Base-by-base conservation (phyloP, 2,797 vertebrate genomes). In the Pitangus sulphuratus region DNA sequence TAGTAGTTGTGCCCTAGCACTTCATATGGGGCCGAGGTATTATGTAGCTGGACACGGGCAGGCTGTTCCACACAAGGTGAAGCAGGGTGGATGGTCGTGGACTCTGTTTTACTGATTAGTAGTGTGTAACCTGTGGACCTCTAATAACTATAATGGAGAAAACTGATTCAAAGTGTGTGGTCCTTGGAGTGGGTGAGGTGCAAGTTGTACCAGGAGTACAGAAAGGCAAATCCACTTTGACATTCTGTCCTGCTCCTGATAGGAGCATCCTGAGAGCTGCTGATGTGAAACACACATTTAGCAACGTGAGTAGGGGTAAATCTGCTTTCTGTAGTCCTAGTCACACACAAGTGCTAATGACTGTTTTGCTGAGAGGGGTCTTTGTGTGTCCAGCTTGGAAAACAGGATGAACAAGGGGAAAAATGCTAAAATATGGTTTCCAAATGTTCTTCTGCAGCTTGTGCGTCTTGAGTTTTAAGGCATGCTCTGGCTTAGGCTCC, bases 401-500 rank as follows among this genome's bases (percentile, higher is more conserved):
- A 94, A 80, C 62, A 86, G 71, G 72, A 76, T 48, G 79, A 75
- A n/a, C 44, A 33, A 68, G 61, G 16, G 28, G 17, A 20, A 35
- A 84, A 84, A 80, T 54, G n/a, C 64, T 89, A 48, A 89, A 92
- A 78, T 54, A 45, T 35, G 39, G 28, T 85, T 92, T 94, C 84
- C 87, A 94, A 65, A 83, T 80, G 94, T 96, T 92, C 51, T 84
- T 85, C 51, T 64, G 21, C 61, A 87, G 53, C 37, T 70, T 76
- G 19, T 68, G 31, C 26, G 19, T 91, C 64, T 47, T 47, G 58
- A 56, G 44, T 53, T 54, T 90, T 62, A 71, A 48, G 0, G 3
- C 58, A 8, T 71, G 19, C 28, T 54, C 24, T 42, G 30, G 22
- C 33, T 72, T 28, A 30, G 37, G 30, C 53, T 94, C 61, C 12